Evolutionary conservation across 2,797 vertebrate genomes (phyloP).

Genomic region (Rhinichthys osculus): DNA sequence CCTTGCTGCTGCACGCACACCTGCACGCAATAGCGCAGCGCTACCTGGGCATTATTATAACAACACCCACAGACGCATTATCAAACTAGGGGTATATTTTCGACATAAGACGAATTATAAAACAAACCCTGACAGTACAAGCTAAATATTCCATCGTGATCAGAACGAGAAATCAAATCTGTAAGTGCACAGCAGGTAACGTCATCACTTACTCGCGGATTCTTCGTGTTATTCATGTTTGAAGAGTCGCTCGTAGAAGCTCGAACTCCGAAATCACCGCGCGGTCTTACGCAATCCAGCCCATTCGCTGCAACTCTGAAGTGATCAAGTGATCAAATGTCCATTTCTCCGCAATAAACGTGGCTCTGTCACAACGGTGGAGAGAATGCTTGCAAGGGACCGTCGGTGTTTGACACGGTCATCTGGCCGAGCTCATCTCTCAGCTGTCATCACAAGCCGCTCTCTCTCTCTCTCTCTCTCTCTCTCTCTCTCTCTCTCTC

Average conservation of each 20-base stretch:
- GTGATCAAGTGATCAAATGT: constrained; percentile 55
- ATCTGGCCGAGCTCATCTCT: constrained; percentile 58
- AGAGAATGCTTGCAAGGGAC: constrained; percentile 19
- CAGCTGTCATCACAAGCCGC: constrained; percentile 57
- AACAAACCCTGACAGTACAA: background rate
- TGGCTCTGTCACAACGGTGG: background rate
- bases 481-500: constrained; percentile 26
- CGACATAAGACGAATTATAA: background rate
- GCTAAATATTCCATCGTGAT: background rate
- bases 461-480: background rate
- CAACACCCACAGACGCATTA: background rate
- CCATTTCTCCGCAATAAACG: constrained; percentile 46
- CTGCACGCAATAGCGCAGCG: constrained; percentile 30
- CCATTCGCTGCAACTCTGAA: constrained; percentile 63
- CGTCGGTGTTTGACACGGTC: constrained; percentile 52
- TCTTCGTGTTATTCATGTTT: constrained; percentile 77
- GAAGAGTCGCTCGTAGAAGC: constrained; percentile 54
- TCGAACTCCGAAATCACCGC: constrained; percentile 70
- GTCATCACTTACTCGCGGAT: constrained; percentile 73
- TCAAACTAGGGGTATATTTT: background rate
- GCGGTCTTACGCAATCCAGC: constrained; percentile 68
- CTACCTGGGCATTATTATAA: background rate
- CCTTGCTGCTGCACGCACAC: constrained; percentile 46
- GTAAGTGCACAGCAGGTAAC: background rate
- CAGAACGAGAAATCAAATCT: background rate